Conservation (phyloP, 2,888 invertebrate genomes). For the Danaus chrysippus region DNA sequence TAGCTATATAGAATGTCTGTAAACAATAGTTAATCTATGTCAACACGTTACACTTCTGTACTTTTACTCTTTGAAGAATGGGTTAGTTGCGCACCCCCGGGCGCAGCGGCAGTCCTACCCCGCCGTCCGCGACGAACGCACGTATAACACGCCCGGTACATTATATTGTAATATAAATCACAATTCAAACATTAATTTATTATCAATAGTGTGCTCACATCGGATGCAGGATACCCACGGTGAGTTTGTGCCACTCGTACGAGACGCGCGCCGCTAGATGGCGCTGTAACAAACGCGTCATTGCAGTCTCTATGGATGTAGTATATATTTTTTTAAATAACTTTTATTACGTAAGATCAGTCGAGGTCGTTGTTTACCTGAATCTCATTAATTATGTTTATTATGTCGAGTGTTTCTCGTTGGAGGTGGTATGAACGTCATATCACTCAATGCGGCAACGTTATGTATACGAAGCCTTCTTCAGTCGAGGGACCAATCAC, state of each 20-base stretch:
- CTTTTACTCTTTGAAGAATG: constrained; percentile 40
- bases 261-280: constrained; percentile 49
- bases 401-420: no score
- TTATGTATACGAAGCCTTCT: no score
- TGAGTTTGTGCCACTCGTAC: constrained; percentile 30
- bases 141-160: constrained; percentile 30
- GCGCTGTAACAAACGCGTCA: constrained; percentile 55
- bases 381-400: not conserved
- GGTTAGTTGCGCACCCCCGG: constrained; percentile 50
- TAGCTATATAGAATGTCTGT: not conserved
- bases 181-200: constrained; percentile 7
- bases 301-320: constrained; percentile 56
- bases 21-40: constrained; percentile 13
- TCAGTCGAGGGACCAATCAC: no score
- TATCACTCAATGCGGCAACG: no score
- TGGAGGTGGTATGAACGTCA: no score
- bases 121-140: constrained; percentile 43
- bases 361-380: not conserved
- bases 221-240: constrained; percentile 14
- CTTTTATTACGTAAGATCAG: constrained; percentile 33
- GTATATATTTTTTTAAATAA: constrained; percentile 39
- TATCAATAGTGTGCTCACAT: constrained; percentile 14
- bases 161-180: constrained; percentile 10
- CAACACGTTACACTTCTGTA: constrained; percentile 26
- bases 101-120: constrained; percentile 55